Conservation (phyloP, 2,888 invertebrate species). For the Drosophila eohydei region DNA sequence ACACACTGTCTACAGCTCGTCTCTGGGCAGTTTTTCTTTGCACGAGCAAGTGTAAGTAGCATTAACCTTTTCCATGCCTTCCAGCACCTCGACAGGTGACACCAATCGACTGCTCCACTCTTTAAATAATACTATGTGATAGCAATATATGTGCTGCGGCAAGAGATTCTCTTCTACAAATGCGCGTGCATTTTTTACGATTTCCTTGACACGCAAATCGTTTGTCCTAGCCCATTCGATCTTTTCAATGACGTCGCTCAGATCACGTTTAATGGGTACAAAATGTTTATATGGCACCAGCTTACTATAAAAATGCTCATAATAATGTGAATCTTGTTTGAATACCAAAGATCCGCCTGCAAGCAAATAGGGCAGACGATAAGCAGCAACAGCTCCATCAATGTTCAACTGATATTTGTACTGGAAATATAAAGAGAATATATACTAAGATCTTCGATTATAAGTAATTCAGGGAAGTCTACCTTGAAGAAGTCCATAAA, state of each 20-base stretch:
- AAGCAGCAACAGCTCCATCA: conserved; percentile 98
- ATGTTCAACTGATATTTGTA: conserved; percentile 97
- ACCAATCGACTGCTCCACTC: conserved; percentile 90
- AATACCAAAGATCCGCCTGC: conserved; percentile 94
- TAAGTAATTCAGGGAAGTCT: conserved; percentile 38
- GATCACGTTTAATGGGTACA: conserved; percentile 91
- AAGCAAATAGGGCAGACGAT: conserved; percentile 95
- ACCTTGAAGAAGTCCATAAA: conserved; percentile 98
- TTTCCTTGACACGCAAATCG: conserved; percentile 88
- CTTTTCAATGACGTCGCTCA: conserved; percentile 92
- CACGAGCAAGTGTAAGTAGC: conserved; percentile 84
- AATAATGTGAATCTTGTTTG: conserved; percentile 97
- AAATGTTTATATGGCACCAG: conserved; percentile 92
- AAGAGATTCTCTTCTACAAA: conserved; percentile 92
- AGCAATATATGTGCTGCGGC: conserved; percentile 94
- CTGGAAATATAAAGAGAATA: conserved; percentile 85
- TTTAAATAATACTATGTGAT: conserved; percentile 91
- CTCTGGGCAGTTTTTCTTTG: conserved; percentile 66
- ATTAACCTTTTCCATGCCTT: conserved; percentile 88
- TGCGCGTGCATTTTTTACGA: conserved; percentile 88
- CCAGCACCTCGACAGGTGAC: conserved; percentile 86
- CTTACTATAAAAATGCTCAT: conserved; percentile 96
- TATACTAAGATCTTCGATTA: neutral
- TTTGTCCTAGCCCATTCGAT: conserved; percentile 91
- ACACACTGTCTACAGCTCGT: conserved; percentile 76